These are phyloP conservation scores for Corydoras sp. DNA, from an alignment of 2,113 vertebrate genomes.

Conservation along the genomic window DNA sequence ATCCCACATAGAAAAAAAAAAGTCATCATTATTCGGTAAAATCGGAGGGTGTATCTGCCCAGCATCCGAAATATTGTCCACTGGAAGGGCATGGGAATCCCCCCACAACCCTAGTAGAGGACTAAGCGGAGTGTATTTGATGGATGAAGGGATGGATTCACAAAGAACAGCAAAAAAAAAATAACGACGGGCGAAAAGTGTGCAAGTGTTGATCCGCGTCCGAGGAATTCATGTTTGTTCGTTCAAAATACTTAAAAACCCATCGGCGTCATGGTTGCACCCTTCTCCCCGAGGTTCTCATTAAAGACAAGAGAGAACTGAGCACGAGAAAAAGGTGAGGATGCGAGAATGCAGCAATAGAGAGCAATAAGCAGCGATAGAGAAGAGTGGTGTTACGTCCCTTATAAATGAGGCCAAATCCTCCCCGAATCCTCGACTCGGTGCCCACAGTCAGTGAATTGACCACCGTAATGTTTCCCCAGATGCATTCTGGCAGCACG, in stretches of 20 bases:
- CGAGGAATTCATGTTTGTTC: neutral
- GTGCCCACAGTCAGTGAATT: neutral
- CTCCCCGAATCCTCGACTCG: slow-evolving; percentile 10
- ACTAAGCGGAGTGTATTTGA: too few relatives aligned
- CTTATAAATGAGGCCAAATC: slow-evolving; percentile 21
- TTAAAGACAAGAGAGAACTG: slow-evolving; percentile 14
- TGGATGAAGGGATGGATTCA: too few relatives aligned
- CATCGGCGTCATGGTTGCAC: slow-evolving; percentile 20
- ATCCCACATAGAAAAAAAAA: too few relatives aligned
- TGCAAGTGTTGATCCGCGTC: neutral
- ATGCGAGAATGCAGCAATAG: slow-evolving; percentile 6
- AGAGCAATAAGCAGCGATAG: neutral
- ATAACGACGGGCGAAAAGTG: neutral
- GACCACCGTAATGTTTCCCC: slow-evolving; percentile 19
- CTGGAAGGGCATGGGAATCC: too few relatives aligned
- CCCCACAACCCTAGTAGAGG: too few relatives aligned
- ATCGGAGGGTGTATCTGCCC: too few relatives aligned
- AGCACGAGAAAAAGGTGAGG: neutral
- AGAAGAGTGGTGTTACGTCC: neutral
- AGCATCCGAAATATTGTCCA: too few relatives aligned
- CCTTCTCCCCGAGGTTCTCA: slow-evolving; percentile 30
- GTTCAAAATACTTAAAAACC: neutral
- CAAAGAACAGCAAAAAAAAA: too few relatives aligned
- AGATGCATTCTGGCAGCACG: neutral
- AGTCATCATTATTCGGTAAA: too few relatives aligned